Evolutionary conservation across 2,113 vertebrate genomes (phyloP).

Genomic region (Cololabis saira): DNA sequence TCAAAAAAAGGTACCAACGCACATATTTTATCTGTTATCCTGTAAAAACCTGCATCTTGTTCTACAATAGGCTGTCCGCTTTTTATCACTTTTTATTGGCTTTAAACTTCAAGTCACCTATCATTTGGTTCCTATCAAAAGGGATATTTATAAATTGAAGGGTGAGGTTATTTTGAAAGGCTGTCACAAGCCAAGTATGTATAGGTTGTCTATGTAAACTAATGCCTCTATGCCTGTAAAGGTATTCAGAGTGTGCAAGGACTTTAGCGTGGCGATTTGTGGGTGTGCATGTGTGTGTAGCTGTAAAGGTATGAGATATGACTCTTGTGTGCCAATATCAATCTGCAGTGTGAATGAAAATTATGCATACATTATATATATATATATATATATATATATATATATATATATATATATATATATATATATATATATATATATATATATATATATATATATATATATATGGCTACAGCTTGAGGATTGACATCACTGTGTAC

Average conservation of each 20-base stretch:
- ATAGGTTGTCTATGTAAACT: conserved; percentile 55
- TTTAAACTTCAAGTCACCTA: conserved; percentile 31
- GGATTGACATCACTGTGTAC: too few relatives aligned
- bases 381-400: too few relatives aligned
- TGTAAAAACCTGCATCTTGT: conserved; percentile 42
- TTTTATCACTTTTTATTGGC: conserved; percentile 11
- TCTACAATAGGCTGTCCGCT: too few relatives aligned
- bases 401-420: too few relatives aligned
- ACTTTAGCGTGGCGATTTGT: conserved; percentile 31
- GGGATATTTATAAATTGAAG: conserved; percentile 52
- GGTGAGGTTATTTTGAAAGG: conserved; percentile 66
- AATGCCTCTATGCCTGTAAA: conserved; percentile 46
- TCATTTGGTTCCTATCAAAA: conserved; percentile 33
- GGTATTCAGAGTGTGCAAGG: conserved; percentile 53
- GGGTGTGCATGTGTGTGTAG: conserved; percentile 3
- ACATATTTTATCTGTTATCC: conserved; percentile 44
- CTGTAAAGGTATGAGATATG: conserved; percentile 13
- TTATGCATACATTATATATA: background rate
- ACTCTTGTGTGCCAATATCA: background rate
- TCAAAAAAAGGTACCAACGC: conserved; percentile 54
- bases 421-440: too few relatives aligned
- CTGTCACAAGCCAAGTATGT: conserved; percentile 52
- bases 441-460: too few relatives aligned
- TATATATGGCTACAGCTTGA: too few relatives aligned
- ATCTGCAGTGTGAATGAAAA: conserved; percentile 5